Evolutionary conservation across 2,888 invertebrate genomes (phyloP).

Genomic region (Eupithecia insigniata): DNA sequence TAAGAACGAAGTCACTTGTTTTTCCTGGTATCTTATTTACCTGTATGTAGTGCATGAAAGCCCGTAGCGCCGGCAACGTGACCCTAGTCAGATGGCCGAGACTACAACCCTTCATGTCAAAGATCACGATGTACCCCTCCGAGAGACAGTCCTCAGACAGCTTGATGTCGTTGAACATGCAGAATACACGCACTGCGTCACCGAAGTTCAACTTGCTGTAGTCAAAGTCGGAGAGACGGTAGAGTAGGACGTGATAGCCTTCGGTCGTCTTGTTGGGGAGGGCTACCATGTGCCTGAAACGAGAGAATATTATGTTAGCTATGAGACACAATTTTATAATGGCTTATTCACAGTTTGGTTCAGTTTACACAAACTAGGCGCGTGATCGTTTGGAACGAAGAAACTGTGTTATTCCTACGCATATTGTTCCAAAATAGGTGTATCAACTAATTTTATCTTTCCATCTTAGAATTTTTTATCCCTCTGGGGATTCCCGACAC

Average conservation of each 20-base stretch:
- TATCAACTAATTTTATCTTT: no score
- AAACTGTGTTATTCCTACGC: neutral
- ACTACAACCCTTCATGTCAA: constrained; percentile 87
- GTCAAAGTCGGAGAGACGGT: constrained; percentile 85
- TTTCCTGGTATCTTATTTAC: no score
- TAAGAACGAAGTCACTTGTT: no score
- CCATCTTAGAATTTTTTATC: no score
- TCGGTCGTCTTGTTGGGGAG: constrained; percentile 85
- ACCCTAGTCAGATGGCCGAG: constrained; percentile 87
- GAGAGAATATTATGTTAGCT: neutral
- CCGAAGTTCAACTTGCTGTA: constrained; percentile 86
- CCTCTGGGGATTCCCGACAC: no score
- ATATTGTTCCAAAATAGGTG: no score
- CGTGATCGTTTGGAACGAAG: neutral
- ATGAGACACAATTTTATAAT: neutral
- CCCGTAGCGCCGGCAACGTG: constrained; percentile 85
- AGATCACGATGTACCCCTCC: constrained; percentile 86
- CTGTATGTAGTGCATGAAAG: constrained; percentile 88
- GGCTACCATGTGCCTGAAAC: constrained; percentile 85
- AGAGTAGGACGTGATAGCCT: constrained; percentile 85
- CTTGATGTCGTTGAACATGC: constrained; percentile 87
- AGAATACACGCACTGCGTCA: constrained; percentile 86
- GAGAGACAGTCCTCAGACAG: constrained; percentile 85
- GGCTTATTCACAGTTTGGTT: neutral
- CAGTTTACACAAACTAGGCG: neutral